Conservation (phyloP, 2,888 invertebrate genomes). For the Ditylenchus weischeri region DNA sequence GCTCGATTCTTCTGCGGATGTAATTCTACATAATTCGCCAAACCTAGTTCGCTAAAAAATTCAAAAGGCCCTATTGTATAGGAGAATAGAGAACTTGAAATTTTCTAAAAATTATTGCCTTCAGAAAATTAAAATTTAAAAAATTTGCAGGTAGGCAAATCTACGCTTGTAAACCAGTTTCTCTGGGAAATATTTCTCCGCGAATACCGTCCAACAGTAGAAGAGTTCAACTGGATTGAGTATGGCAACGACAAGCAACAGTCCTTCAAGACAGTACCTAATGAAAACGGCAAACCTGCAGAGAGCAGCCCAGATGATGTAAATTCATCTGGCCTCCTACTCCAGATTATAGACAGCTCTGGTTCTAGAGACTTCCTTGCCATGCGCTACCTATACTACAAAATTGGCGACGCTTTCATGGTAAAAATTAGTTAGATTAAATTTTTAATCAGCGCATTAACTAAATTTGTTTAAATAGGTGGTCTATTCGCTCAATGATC, state of each 20-base stretch:
- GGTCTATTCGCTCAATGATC: conserved; percentile 48
- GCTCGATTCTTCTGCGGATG: too few species aligned
- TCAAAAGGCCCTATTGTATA: too few species aligned
- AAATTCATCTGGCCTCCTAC: conserved; percentile 16
- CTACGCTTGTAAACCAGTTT: conserved; percentile 55
- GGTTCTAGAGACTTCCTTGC: conserved; percentile 56
- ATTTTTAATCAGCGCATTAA: background rate
- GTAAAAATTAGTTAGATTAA: conserved; percentile 26
- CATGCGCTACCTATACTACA: conserved; percentile 55
- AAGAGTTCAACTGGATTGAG: conserved; percentile 59
- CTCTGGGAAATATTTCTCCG: conserved; percentile 51
- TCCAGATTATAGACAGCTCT: conserved; percentile 54
- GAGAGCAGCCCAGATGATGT: background rate
- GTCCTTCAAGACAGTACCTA: too few species aligned
- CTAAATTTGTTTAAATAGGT: conserved; percentile 32
- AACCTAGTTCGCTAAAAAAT: too few species aligned
- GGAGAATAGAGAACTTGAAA: too few species aligned
- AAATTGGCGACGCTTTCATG: conserved; percentile 54
- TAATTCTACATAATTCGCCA: too few species aligned
- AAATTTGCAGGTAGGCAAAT: conserved; percentile 51
- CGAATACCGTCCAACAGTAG: conserved; percentile 56
- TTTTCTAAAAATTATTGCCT: too few species aligned
- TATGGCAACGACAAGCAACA: conserved; percentile 38
- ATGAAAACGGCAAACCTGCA: background rate
- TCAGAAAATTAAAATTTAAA: too few species aligned